A percentile compares a stretch with the other conserved stretches of the same genome.
Conservation (phyloP, 2,797 vertebrate species). For the Ceyx erithaca region DNA sequence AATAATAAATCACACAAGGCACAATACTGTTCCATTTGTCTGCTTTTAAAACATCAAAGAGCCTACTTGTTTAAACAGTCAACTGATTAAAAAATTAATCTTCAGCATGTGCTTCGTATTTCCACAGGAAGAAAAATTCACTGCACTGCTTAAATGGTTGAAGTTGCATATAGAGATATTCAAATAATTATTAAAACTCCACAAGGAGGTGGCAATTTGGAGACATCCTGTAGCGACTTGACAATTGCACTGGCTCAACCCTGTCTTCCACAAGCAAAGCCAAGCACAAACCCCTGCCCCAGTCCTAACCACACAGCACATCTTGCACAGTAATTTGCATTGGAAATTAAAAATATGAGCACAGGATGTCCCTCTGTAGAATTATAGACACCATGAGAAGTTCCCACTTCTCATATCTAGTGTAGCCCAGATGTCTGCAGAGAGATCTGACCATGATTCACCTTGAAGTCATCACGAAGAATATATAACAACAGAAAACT, state of each 20-base stretch:
- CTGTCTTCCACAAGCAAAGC: background rate
- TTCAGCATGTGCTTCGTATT: conserved; percentile 13
- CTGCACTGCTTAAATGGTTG: background rate
- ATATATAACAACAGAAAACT: background rate
- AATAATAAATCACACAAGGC: too few relatives aligned
- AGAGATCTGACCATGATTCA: background rate
- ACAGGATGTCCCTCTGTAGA: background rate
- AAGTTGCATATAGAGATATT: background rate
- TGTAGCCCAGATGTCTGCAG: too few relatives aligned
- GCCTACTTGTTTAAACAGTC: background rate
- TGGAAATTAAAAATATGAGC: background rate
- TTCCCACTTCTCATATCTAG: too few relatives aligned
- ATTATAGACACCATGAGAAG: too few relatives aligned
- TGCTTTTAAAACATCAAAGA: background rate
- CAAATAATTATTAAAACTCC: background rate
- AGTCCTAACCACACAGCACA: background rate
- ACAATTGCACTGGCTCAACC: background rate
- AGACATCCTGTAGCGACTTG: background rate
- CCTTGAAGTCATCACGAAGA: background rate
- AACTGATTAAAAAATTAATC: background rate
- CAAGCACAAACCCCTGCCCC: background rate
- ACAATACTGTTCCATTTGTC: background rate
- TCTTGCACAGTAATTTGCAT: background rate
- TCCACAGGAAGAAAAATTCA: background rate
- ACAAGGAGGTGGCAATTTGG: background rate